Evolutionary conservation across 2,113 vertebrate species (phyloP).

Genomic region (Hypanus sabinus): DNA sequence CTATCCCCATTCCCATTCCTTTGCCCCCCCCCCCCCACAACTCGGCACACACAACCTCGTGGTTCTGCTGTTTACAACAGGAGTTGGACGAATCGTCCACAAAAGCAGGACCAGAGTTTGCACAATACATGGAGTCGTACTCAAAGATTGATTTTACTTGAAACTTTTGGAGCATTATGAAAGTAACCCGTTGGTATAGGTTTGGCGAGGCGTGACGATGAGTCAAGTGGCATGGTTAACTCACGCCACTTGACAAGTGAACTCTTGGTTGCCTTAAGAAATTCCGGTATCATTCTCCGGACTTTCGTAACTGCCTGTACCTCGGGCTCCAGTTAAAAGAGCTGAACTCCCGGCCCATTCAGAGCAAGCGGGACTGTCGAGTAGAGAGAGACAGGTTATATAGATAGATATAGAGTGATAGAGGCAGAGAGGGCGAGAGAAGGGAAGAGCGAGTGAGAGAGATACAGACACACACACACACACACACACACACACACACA

Average conservation of each 20-base stretch:
- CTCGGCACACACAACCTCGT: not conserved
- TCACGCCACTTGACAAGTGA: too few relatives aligned
- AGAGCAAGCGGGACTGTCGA: not conserved
- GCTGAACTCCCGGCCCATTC: not conserved
- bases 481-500: too few relatives aligned
- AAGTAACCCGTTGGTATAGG: too few relatives aligned
- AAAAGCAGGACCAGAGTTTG: not conserved
- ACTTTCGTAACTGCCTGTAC: not conserved
- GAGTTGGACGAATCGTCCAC: not conserved
- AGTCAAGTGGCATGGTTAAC: too few relatives aligned
- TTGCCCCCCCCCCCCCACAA: too few relatives aligned
- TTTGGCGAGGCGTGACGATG: too few relatives aligned
- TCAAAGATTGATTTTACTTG: not conserved
- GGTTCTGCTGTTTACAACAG: not conserved
- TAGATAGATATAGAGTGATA: slow-evolving; percentile 33
- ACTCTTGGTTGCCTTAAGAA: not conserved
- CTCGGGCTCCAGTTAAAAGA: not conserved
- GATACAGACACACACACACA: too few relatives aligned
- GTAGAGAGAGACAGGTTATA: too few relatives aligned
- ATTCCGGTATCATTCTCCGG: not conserved
- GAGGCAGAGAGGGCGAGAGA: slow-evolving; percentile 8
- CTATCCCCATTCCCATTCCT: too few relatives aligned
- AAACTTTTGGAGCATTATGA: too few relatives aligned
- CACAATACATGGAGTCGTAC: not conserved
- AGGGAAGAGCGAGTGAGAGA: not conserved